Conservation (phyloP, 1,140 invertebrate species). For the Xylocopa sonorina region DNA sequence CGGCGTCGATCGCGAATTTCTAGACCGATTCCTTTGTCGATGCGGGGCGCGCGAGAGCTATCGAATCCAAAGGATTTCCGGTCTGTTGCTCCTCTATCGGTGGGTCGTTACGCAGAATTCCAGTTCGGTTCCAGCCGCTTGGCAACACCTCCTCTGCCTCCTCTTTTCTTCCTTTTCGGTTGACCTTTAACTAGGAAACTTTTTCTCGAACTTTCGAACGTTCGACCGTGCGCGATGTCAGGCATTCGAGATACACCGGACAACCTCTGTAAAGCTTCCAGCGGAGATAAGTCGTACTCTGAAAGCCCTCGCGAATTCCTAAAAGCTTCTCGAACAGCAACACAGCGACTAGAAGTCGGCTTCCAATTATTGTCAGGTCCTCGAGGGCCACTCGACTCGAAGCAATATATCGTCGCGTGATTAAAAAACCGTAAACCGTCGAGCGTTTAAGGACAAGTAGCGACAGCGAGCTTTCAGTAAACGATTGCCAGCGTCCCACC, state of each 20-base stretch:
- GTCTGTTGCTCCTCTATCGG: slow-evolving; percentile 64
- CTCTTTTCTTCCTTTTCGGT: background rate
- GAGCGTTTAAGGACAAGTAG: background rate
- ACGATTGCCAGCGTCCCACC: slow-evolving; percentile 52
- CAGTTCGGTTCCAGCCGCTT: slow-evolving; percentile 67
- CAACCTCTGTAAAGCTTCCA: no score
- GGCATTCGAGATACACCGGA: no score
- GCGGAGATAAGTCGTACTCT: no score
- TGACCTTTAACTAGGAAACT: slow-evolving; percentile 2
- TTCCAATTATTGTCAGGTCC: slow-evolving; percentile 10
- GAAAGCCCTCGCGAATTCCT: background rate
- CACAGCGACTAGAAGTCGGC: background rate
- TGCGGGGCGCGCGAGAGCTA: slow-evolving; percentile 48
- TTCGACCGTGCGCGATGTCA: no score
- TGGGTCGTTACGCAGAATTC: slow-evolving; percentile 62
- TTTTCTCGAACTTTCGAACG: no score
- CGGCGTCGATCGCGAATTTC: slow-evolving; percentile 58
- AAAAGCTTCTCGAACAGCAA: background rate
- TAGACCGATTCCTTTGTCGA: slow-evolving; percentile 62
- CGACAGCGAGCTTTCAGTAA: background rate
- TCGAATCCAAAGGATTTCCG: slow-evolving; percentile 69
- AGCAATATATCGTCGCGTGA: slow-evolving; percentile 18
- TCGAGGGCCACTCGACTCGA: slow-evolving; percentile 8
- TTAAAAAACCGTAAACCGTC: slow-evolving; percentile 15
- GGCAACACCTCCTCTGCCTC: slow-evolving; percentile 46